Evolutionary conservation across 2,113 vertebrate genomes (phyloP).

Genomic region (Octodon degus): DNA sequence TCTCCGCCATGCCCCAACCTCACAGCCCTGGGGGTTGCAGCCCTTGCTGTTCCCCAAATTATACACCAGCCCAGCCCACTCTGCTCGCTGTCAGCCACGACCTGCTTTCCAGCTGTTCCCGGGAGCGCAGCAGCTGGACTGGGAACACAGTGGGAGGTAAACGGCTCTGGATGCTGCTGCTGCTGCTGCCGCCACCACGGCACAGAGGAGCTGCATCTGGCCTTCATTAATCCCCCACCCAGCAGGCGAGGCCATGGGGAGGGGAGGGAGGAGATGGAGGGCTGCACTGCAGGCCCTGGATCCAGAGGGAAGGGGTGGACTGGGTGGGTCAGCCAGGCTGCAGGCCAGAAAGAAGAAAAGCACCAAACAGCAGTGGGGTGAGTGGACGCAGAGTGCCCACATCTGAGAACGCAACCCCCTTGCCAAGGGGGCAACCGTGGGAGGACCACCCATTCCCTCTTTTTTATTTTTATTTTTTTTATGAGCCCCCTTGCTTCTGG

Average conservation of each 20-base stretch:
- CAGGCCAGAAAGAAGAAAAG: conserved; percentile 62
- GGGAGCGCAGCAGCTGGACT: conserved; percentile 32
- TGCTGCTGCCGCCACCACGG: neutral
- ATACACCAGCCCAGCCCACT: neutral
- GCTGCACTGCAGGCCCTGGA: neutral
- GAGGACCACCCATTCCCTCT: too few species aligned
- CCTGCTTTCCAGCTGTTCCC: conserved; percentile 71
- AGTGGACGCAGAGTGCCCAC: conserved; percentile 42
- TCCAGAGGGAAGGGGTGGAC: conserved; percentile 55
- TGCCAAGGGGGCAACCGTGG: too few species aligned
- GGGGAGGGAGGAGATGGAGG: neutral
- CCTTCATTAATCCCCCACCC: conserved; percentile 53
- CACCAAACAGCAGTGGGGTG: neutral
- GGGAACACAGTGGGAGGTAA: conserved; percentile 69
- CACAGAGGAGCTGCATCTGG: conserved; percentile 69
- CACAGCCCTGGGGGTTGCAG: neutral
- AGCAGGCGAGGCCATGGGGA: neutral
- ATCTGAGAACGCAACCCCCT: neutral
- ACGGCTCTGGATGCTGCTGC: neutral
- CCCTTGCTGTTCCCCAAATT: neutral
- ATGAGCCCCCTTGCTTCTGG: neutral
- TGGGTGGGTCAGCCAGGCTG: conserved; percentile 42
- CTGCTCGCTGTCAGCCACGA: neutral
- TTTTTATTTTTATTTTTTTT: too few species aligned
- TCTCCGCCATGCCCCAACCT: accelerated